Evolutionary conservation across 2,113 vertebrate species (phyloP).

Genomic region (Heterochromis multidens): DNA sequence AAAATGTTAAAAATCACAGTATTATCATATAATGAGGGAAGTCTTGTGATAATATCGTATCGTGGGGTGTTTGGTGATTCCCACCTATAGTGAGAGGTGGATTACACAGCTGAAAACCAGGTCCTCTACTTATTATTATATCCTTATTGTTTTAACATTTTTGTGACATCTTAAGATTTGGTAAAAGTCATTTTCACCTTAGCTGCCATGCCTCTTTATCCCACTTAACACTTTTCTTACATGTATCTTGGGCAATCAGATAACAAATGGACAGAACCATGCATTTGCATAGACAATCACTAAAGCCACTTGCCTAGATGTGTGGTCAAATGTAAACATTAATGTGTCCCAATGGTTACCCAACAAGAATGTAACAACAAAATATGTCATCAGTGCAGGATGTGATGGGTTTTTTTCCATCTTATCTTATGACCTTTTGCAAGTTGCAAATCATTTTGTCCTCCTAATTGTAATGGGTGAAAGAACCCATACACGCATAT

Average conservation of each 20-base stretch:
- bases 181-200: neutral
- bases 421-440: neutral
- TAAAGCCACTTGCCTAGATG: neutral
- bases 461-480: neutral
- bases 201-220: neutral
- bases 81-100: neutral
- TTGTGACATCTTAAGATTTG: neutral
- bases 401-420: neutral
- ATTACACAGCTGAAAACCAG: neutral
- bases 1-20: too few relatives aligned
- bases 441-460: neutral
- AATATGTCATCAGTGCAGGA: neutral
- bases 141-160: too few relatives aligned
- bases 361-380: neutral
- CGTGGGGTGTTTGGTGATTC: fast-evolving
- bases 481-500: neutral
- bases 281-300: neutral
- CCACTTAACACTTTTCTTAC: neutral
- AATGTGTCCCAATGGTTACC: neutral
- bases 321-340: neutral
- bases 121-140: too few relatives aligned
- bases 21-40: neutral
- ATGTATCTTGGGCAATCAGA: neutral
- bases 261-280: too few relatives aligned
- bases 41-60: neutral